Evolutionary conservation across 2,113 vertebrate genomes (phyloP), one percentile per base, ranked within the genome.

Genomic region (Entosphenus tridentatus): DNA sequence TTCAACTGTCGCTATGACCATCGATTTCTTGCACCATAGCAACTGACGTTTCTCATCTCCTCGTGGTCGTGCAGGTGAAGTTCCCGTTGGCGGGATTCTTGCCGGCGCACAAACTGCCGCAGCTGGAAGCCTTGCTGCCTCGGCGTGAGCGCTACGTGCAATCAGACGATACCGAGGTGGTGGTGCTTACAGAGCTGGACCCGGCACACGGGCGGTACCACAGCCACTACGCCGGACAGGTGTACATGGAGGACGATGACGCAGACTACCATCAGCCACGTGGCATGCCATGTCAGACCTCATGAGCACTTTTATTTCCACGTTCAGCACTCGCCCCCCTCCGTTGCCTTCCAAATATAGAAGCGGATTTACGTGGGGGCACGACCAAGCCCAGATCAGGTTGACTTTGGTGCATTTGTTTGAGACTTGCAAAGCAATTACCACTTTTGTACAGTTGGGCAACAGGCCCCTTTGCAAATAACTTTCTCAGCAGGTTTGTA

Each of bases 81-180:
- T 80, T 81, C 69, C 80, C 80, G 0, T 75, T 79, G 57, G 73
- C 79, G 0, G 80, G 78, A 55, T 81, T 78, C 78, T 70, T 81
- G 0, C 76, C 79, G 2, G 0, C 70, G 0, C 77, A 79, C 1
- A 74, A 73, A 55, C 73, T 80, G 3, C 73, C 72, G 1, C 76
- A 79, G 71, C 76, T 80, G 14, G 77, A 79, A 56, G 11, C 69
- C 14, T 76, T 80, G 70, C 78, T 80, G 69, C 79, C 79, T 0
- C 56, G 72, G 1, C 74, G 74, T 39, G 75, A 76, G 9, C n/a
- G 18, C 62, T 21, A 65, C n/a, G n/a, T 21, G n/a, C 62, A n/a
- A 8, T 65, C 86, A 0, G 93, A 95, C 0, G 93, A 98, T 71
- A 88, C 87, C 87, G 92, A 96, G 71, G 87, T 89, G 72, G 88